phyloP scores from a whole-genome alignment of 2,797 vertebrate species.

The Stomatorhinus walkeri region DNA sequence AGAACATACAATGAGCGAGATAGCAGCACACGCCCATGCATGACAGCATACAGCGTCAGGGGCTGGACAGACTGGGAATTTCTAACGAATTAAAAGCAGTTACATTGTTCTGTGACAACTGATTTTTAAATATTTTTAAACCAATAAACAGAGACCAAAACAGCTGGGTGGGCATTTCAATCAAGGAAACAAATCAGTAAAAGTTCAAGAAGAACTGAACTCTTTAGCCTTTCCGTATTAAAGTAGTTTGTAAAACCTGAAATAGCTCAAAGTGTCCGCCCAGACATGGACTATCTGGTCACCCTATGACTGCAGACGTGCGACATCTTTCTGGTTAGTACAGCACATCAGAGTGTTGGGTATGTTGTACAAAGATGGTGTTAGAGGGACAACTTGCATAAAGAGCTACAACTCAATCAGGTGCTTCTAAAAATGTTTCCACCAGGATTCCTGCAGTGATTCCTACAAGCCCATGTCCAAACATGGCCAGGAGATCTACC shows the following conservation, averaged over 20 bases:
- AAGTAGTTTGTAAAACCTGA: background rate
- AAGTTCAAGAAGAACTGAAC: background rate
- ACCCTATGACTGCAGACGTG: background rate
- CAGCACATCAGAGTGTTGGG: background rate
- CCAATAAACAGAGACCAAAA: no score
- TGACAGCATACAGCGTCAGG: background rate
- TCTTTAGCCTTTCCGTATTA: background rate
- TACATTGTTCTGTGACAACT: no score
- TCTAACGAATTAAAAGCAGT: background rate
- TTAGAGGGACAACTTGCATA: background rate
- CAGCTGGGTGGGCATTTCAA: no score
- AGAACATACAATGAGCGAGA: background rate
- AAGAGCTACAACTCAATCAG: background rate
- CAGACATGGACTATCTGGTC: background rate
- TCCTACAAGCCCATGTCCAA: background rate
- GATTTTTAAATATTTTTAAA: background rate
- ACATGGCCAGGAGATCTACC: slow-evolving; percentile 1
- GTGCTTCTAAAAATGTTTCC: background rate
- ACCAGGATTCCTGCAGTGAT: background rate
- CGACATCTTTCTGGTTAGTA: background rate
- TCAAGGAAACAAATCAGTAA: background rate
- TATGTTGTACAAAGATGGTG: background rate
- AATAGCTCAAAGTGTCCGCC: background rate
- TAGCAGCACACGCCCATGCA: background rate
- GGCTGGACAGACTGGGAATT: background rate